A percentile compares a stretch with the other conserved stretches of the same genome.
Evolutionary conservation across 2,888 invertebrate genomes (phyloP).

Genomic region (Sphaerophoria rueppellii): DNA sequence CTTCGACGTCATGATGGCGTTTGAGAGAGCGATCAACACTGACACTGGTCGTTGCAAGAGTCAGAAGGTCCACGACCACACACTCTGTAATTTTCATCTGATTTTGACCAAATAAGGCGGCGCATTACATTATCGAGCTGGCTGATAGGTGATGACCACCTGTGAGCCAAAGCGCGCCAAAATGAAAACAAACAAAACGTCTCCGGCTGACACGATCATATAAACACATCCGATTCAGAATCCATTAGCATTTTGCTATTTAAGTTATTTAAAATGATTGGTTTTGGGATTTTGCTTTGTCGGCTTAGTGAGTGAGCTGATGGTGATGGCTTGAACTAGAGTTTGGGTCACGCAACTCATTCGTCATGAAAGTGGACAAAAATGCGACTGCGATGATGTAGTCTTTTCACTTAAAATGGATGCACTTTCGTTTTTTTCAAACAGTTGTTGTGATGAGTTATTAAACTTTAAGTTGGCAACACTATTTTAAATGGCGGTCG

Average conservation of each 20-base stretch:
- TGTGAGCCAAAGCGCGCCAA: slow-evolving; percentile 44
- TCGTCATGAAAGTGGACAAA: slow-evolving; percentile 12
- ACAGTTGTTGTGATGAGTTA: too few species aligned
- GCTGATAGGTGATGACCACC: slow-evolving; percentile 72
- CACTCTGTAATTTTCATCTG: slow-evolving; percentile 67
- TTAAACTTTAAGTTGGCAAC: too few species aligned
- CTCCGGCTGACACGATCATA: slow-evolving; percentile 40
- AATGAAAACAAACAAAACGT: slow-evolving; percentile 33
- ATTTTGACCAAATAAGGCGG: slow-evolving; percentile 67
- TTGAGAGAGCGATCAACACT: not conserved
- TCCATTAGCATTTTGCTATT: slow-evolving; percentile 66
- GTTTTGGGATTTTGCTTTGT: slow-evolving; percentile 24
- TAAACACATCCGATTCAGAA: slow-evolving; percentile 49
- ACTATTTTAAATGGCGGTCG: too few species aligned
- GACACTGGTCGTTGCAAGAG: not conserved
- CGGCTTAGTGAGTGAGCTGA: not conserved
- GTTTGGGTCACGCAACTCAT: slow-evolving; percentile 47
- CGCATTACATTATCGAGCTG: slow-evolving; percentile 58
- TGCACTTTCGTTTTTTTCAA: slow-evolving; percentile 21
- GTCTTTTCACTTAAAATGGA: slow-evolving; percentile 52
- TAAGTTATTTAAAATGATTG: slow-evolving; percentile 59
- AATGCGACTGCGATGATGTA: not conserved
- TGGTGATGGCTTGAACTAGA: slow-evolving; percentile 16
- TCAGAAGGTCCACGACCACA: slow-evolving; percentile 54
- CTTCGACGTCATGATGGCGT: slow-evolving; percentile 7